Base-by-base conservation (phyloP, 2,113 vertebrate species). In the Solea solea region DNA sequence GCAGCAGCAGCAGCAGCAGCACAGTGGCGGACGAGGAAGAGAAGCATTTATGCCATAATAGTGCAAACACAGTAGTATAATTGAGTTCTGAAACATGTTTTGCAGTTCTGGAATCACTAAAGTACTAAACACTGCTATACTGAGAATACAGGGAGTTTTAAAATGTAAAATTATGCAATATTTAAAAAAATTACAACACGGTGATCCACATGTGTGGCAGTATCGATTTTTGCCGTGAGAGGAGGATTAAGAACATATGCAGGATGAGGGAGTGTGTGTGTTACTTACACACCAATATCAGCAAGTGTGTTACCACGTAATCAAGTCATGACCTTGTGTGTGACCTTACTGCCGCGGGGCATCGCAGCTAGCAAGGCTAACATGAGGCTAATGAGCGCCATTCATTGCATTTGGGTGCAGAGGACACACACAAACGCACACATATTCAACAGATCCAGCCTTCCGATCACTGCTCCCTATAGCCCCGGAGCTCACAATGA, bases 311-410 rank as follows among this genome's bases (percentile, higher is more conserved):
- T 86, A 65, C 79, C 82, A 76, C 86, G 87, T 89, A 90, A 91
- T 90, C 85, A 83, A 89, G 85, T 71, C 82, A 34, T 68, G 82
- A 87, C 87, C 85, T 88, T 89, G 80, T 57, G 41, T 54, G 74
- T 81, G 89, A 91, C 88, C 90, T 80, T 81, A 74, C 78, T 64
- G 87, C 90, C 57, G 65, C 68, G 34, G 91, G 90, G 88, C 88
- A 89, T 63, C 58, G 78, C 81, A 77, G 84, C 84, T 82, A 81
- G 81, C 76, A 88, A 88, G 86, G 86, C 87, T 92, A 90, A 90
- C 86, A 78, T 52, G 84, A 76, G 85, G 91, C 88, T 90, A 92
- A 92, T 92, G 88, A 90, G 86, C 71, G 86, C 71, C 86, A 90
- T 90, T 87, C 85, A 88, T 81, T 86, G 85, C 83, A 78, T 86